Conservation (phyloP, 2,888 invertebrate genomes). For the Callosobruchus maculatus region DNA sequence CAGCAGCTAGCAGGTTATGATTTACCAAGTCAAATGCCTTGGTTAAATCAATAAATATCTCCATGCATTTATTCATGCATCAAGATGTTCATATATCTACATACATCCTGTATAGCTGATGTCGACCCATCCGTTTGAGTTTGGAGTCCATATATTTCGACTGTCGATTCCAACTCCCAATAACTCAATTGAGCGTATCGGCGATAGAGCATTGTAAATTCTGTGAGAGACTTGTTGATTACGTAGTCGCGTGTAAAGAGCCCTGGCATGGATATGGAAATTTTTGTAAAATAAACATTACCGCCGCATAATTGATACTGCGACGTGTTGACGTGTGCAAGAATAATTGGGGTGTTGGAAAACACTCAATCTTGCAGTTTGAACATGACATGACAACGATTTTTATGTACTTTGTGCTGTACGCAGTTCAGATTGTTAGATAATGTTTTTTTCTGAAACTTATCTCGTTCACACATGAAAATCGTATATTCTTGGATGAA, state of each 20-base stretch:
- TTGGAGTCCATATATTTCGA: too few relatives aligned
- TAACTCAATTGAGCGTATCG: neutral
- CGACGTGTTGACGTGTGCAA: neutral
- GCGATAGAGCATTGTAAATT: neutral
- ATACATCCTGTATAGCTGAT: too few relatives aligned
- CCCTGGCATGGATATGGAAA: neutral
- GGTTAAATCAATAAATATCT: too few relatives aligned
- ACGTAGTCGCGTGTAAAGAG: neutral
- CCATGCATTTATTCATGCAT: too few relatives aligned
- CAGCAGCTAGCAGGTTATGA: too few relatives aligned
- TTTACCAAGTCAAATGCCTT: too few relatives aligned
- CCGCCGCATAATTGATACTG: neutral
- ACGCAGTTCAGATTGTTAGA: neutral
- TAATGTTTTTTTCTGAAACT: too few relatives aligned
- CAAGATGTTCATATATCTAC: too few relatives aligned
- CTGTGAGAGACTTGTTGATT: neutral
- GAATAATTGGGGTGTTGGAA: neutral
- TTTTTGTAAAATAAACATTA: neutral
- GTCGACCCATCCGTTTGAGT: too few relatives aligned
- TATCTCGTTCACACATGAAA: too few relatives aligned
- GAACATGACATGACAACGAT: neutral
- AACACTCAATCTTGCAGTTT: neutral
- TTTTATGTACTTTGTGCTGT: neutral
- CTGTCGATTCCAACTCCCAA: neutral
- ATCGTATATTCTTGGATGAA: too few relatives aligned